Evolutionary conservation across 2,888 invertebrate genomes (phyloP).

Genomic region (Synanthedon tipuliformis): DNA sequence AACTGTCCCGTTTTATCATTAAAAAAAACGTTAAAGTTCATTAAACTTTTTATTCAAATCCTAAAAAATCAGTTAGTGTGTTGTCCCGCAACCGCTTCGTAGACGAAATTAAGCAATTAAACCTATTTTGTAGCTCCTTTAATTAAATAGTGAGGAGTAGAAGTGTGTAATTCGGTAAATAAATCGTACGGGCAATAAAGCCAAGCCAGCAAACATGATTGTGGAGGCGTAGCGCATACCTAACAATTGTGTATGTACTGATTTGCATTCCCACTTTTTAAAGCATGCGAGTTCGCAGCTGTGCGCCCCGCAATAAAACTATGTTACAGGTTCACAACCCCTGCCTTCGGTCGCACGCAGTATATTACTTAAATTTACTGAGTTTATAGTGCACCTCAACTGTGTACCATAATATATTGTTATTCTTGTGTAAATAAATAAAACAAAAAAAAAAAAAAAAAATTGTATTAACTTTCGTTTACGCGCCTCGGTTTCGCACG

Average conservation of each 20-base stretch:
- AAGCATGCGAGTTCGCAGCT: not conserved
- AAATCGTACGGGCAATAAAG: slow-evolving; percentile 14
- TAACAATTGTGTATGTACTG: not conserved
- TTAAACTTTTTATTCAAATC: too few species aligned
- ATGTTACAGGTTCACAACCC: not conserved
- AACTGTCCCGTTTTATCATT: too few species aligned
- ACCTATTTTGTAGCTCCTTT: slow-evolving; percentile 21
- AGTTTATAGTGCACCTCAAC: too few species aligned
- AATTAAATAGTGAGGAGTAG: slow-evolving; percentile 34
- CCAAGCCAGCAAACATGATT: not conserved
- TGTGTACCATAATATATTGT: too few species aligned
- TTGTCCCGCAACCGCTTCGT: not conserved
- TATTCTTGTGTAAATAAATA: too few species aligned
- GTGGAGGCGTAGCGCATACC: not conserved
- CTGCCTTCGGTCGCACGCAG: not conserved
- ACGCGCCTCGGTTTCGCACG: too few species aligned
- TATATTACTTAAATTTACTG: too few species aligned
- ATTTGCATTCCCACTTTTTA: not conserved
- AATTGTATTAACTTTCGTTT: too few species aligned
- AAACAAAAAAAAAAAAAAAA: too few species aligned
- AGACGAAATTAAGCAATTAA: not conserved
- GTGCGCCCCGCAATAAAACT: not conserved
- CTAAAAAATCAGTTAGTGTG: not conserved
- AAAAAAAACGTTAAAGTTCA: too few species aligned
- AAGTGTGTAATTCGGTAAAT: slow-evolving; percentile 26